Percentiles rank a stretch among this genome's conserved stretches.
phyloP scores from a whole-genome alignment of 2,797 vertebrate species.

The Triplophysa yarkandensis region DNA sequence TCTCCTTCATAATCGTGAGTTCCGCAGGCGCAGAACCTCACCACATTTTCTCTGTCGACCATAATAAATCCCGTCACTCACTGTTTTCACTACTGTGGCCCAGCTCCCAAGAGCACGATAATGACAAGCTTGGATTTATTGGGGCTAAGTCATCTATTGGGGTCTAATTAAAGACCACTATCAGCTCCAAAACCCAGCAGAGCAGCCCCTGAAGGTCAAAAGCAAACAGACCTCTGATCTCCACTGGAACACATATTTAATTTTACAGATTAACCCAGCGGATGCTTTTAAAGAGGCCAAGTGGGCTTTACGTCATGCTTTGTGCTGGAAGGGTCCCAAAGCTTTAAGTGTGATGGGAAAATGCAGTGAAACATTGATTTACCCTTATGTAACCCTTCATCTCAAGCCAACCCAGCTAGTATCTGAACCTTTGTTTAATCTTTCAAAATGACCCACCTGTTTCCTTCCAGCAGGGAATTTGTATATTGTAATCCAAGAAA shows the following conservation, averaged over 20 bases:
- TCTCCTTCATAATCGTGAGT: conserved; percentile 22
- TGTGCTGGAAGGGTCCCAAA: conserved; percentile 49
- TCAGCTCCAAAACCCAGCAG: conserved; percentile 58
- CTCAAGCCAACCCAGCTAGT: neutral
- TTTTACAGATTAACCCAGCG: conserved; percentile 54
- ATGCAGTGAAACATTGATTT: conserved; percentile 2
- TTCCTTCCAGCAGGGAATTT: neutral
- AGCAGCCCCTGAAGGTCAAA: conserved; percentile 68
- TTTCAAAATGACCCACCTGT: conserved; percentile 13
- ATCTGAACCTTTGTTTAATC: conserved; percentile 3
- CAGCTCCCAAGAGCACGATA: conserved; percentile 67
- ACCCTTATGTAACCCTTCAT: neutral
- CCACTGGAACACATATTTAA: conserved; percentile 70
- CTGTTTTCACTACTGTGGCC: conserved; percentile 69
- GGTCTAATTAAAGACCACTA: conserved; percentile 74
- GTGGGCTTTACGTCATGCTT: conserved; percentile 44
- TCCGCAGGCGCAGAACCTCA: conserved; percentile 17
- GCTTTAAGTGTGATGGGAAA: conserved; percentile 9
- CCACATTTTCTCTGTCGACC: conserved; percentile 9
- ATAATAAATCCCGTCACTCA: conserved; percentile 38
- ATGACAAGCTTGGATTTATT: conserved; percentile 69
- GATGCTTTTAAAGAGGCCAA: conserved; percentile 52
- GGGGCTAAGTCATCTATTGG: conserved; percentile 65
- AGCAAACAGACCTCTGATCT: conserved; percentile 61
- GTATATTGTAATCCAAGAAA: neutral